Base-by-base conservation (phyloP, 2,113 vertebrate genomes). In the Caranx ignobilis region DNA sequence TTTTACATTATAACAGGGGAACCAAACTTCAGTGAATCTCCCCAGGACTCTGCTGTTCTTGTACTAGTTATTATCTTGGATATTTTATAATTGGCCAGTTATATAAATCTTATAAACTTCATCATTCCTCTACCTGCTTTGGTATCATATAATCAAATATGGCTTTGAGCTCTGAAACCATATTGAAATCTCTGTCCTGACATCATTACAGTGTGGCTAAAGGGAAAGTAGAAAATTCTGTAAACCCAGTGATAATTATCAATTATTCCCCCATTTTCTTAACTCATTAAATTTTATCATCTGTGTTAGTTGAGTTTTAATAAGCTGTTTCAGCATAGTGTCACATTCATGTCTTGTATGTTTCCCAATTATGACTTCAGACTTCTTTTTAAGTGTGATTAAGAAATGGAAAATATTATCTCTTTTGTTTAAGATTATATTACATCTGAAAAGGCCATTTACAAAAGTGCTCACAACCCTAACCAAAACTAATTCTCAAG, bases 191-290 rank as follows among this genome's bases (percentile, higher is more conserved):
- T 19, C 35, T 69, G 41, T 66, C 39, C 59, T 77, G 75, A 73
- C 59, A 79, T 71, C 73, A 56, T 85, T 77, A 73, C 39, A 61
- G 43, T 35, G 45, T 21, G 74, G 48, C 66, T 34, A 18, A 64
- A 48, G 59, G 66, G 16, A 73, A 41, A 41, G 11, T 19, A 48
- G 32, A 81, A 63, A n/a, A 72, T 13, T 61, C 57, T 62, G 68
- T 66, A 82, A 79, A 64, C 48, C 61, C 19, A 47, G 35, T 34
- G 63, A 88, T 77, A 78, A 85, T 77, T 70, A 84, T 88, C 78
- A 71, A 65, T 83, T 77, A 57, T 59, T 88, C 31, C 35, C 47
- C 37, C 64, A 59, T 71, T 71, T 66, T 79, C 67, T 81, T 34
- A 55, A 62, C 56, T 75, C 56, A 79, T 86, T 76, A 15, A 10